Evolutionary conservation across 2,888 invertebrate species (phyloP), one percentile per base, ranked within the genome.

Genomic region (Antheraea yamamai): DNA sequence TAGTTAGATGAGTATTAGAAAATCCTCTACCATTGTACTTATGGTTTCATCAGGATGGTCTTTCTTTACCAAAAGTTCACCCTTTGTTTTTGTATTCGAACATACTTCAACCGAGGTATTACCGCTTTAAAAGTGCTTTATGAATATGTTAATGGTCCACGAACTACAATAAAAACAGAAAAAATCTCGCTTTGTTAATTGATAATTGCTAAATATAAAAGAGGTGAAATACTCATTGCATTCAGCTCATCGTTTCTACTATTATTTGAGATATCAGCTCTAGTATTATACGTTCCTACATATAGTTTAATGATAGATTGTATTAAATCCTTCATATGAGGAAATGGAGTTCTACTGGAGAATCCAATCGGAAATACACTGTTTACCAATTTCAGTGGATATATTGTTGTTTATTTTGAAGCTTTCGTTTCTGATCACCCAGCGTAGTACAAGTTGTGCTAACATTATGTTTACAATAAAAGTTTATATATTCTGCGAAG

Each of bases 351-450:
- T n/a, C 61, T 61, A 61, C 23, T 61, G n/a, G 61, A 61, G 23
- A 61, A 61, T 61, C 23, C 61, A 61, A 61, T 61, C n/a, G 61
- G 61, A 61, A 61, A 61, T 61, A 23, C 61, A 61, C 61, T 61
- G 61, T 61, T 61, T 61, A 61, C 61, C 61, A 61, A 61, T 23
- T 61, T 10, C 23, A 61, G 10, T 58, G 18, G 58, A 58, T n/a
- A 58, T 58, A 23, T 61, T 23, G 8, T 61, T 23, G 61, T 61
- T 61, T 61, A 23, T 61, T 61, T 61, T 23, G 23, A 20, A n/a
- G 20, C 58, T n/a, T 58, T 58, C 58, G 20, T 58, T n/a, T 20
- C 20, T 58, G 55, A 20, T 4, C 55, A 58, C 20, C 20, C 1
- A 18, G 20, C 20, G 7, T 58, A 0, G 18, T 20, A 58, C 18